Base-by-base conservation (phyloP, 2,113 vertebrate genomes). In the Pavo muticus region DNA sequence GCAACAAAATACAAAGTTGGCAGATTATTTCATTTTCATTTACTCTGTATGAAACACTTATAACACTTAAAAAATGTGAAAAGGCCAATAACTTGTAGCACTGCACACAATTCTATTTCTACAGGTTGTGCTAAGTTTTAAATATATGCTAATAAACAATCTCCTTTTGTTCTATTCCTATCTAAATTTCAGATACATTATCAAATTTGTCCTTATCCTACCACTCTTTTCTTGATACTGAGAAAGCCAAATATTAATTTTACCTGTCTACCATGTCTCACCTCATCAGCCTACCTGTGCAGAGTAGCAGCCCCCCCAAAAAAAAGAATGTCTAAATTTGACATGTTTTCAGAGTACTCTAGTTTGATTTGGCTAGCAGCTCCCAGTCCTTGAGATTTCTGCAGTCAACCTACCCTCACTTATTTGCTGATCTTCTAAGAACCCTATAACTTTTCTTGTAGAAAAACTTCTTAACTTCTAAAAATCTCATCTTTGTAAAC, bases 401-500 rank as follows among this genome's bases (percentile, higher is more conserved):
- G 0, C 44, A 61, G 29, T n/a, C 44, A 52, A 27, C 6, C 39
- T 0, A 0, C 3, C 29, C 21, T 60, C 64, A 63, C 3, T 14
- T 23, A 69, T 18, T 83, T 5, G 1, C 18, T 32, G 6, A 18
- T 84, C 42, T 65, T 61, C 40, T 13, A 50, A 91, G 52, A 90
- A 74, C 6, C 37, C 69, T 42, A 39, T 67, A 72, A 5, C 2
- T 2, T 5, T 35, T 44, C 47, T 69, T 32, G 20, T 67, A n/a
- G n/a, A 79, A 44, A 73, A 37, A n/a, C 6, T 47, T 61, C 6
- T 48, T 65, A 60, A 30, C 14, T 42, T 42, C 35, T 70, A 61
- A 73, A 88, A 86, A 48, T 11, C 6, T 25, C 29, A 35, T 19
- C 29, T 57, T 35, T 65, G 5, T 23, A 52, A 17, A 65, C 37